Evolutionary conservation across 2,797 vertebrate species (phyloP).

Genomic region (Gephyroberyx darwinii): DNA sequence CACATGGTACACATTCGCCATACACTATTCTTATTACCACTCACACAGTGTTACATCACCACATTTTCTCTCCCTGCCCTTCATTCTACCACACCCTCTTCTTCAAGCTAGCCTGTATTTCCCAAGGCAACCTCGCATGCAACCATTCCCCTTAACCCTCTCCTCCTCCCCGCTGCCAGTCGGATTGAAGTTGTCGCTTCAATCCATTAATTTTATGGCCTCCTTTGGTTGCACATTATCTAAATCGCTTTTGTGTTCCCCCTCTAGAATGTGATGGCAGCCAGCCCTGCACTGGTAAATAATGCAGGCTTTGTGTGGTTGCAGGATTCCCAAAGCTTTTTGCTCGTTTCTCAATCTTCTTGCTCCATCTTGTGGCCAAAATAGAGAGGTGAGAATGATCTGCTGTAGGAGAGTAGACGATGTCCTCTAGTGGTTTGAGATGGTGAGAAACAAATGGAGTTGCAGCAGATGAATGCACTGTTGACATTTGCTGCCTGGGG

Average conservation of each 20-base stretch:
- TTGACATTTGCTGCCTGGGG: not conserved
- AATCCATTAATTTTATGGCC: conserved; percentile 1
- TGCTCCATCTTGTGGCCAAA: conserved; percentile 62
- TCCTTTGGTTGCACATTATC: conserved; percentile 28
- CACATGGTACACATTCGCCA: conserved; percentile 13
- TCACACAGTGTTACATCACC: conserved; percentile 34
- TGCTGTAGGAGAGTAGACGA: not conserved
- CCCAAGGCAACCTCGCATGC: conserved; percentile 1
- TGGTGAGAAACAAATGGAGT: not conserved
- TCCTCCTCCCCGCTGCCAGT: not conserved
- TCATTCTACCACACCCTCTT: conserved; percentile 39
- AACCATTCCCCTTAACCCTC: not conserved
- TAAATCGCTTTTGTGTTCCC: conserved; percentile 12
- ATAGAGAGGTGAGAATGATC: not conserved
- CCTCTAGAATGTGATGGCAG: conserved; percentile 34
- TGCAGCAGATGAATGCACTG: not conserved
- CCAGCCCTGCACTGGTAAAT: conserved; percentile 33
- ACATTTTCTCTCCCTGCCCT: conserved; percentile 25
- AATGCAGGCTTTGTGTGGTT: conserved; percentile 61
- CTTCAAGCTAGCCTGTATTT: conserved; percentile 21
- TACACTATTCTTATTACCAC: conserved; percentile 18
- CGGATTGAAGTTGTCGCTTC: conserved; percentile 15
- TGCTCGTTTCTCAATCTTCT: conserved; percentile 20
- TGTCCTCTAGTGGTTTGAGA: conserved; percentile 12
- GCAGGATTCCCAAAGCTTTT: not conserved